Evolutionary conservation across 2,888 invertebrate genomes (phyloP).

Genomic region (Drosophila fungiperda): DNA sequence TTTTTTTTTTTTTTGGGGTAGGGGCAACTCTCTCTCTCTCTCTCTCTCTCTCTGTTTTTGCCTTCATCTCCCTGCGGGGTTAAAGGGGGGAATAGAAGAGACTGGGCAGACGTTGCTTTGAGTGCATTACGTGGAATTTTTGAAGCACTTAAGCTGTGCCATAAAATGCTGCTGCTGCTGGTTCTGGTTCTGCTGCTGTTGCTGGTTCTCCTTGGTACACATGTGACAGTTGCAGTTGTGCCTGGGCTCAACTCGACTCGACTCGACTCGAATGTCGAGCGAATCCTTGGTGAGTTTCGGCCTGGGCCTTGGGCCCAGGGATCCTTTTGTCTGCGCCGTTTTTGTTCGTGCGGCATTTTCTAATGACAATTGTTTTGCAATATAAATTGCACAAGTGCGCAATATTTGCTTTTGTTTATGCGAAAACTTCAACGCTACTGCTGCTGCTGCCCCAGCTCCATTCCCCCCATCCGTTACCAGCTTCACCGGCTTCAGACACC

Average conservation of each 20-base stretch:
- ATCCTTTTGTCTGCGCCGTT: constrained; percentile 73
- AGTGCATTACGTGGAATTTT: constrained; percentile 83
- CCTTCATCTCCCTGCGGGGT: constrained; percentile 15
- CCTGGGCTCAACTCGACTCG: constrained; percentile 28
- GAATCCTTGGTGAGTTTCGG: constrained; percentile 61
- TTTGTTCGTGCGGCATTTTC: constrained; percentile 82
- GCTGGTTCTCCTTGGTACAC: constrained; percentile 47
- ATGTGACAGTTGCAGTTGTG: constrained; percentile 69
- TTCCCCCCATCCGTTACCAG: constrained; percentile 1
- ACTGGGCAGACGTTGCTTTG: constrained; percentile 77
- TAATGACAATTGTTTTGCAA: constrained; percentile 84
- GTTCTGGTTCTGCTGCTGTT: constrained; percentile 26
- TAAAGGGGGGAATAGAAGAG: constrained; percentile 15
- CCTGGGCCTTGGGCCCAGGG: constrained; percentile 35
- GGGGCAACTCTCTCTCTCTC: constrained; percentile 21
- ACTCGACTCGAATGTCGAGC: constrained; percentile 9
- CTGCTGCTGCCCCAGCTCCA: constrained; percentile 17
- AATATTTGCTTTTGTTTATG: constrained; percentile 83
- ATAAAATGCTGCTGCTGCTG: constrained; percentile 77
- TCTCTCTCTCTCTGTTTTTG: no score
- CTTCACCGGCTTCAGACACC: constrained; percentile 62
- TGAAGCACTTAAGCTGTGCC: constrained; percentile 78
- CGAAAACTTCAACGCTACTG: constrained; percentile 65
- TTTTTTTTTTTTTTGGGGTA: constrained; percentile 1
- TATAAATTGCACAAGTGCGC: constrained; percentile 84